These are phyloP conservation scores for Mythimna impura DNA, from an alignment of 2,888 invertebrate species.

Conservation along the genomic window DNA sequence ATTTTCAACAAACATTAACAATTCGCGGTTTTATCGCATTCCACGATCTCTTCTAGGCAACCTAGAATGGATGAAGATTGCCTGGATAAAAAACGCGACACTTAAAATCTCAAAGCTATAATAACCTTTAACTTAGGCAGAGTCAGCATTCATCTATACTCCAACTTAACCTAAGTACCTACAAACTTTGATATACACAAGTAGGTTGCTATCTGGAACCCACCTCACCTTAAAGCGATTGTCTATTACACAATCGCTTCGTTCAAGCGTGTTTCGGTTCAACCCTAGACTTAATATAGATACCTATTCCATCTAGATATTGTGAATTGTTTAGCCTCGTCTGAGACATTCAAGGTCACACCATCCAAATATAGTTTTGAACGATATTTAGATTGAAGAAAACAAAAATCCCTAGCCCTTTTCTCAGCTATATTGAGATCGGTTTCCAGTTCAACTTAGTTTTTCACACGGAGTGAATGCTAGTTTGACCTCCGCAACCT, in stretches of 20 bases:
- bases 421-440: no score
- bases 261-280: conserved; percentile 40
- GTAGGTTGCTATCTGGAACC: conserved; percentile 2
- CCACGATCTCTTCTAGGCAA: no score
- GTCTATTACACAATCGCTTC: conserved; percentile 46
- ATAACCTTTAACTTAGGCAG: neutral
- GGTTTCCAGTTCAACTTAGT: no score
- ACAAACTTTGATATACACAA: conserved; percentile 2
- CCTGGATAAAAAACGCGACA: no score
- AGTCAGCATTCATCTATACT: neutral
- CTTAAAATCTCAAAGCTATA: neutral
- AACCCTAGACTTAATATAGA: conserved; percentile 1
- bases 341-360: conserved; percentile 44
- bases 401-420: no score
- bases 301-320: neutral
- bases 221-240: conserved; percentile 23
- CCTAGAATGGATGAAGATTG: no score
- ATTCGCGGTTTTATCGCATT: no score
- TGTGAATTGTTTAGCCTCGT: conserved; percentile 11
- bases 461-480: no score
- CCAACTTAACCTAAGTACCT: conserved; percentile 1
- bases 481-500: no score
- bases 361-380: conserved; percentile 5
- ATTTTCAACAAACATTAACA: no score
- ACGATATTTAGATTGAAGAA: neutral